Evolutionary conservation across 2,797 vertebrate genomes (phyloP).

Genomic region (Myotis pilosus): DNA sequence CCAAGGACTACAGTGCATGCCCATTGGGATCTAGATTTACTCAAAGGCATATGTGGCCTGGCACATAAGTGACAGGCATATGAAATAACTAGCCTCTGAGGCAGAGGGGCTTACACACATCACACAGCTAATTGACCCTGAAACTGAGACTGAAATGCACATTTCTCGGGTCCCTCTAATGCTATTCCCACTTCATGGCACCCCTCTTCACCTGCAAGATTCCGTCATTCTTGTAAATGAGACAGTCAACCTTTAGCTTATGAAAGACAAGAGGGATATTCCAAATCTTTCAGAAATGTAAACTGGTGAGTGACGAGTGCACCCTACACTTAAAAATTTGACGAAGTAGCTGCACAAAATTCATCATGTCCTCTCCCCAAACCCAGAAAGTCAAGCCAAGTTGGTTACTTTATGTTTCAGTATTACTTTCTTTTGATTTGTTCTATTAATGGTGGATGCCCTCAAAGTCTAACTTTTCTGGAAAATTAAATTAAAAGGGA

Average conservation of each 20-base stretch:
- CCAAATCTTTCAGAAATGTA: not conserved
- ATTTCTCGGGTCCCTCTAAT: not conserved
- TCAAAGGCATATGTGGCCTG: not conserved
- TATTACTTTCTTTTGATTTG: not conserved
- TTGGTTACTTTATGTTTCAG: not conserved
- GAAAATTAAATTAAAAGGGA: not conserved
- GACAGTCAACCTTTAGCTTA: not conserved
- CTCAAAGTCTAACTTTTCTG: not conserved
- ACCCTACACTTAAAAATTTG: not conserved
- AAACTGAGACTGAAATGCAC: not conserved
- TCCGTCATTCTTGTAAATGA: not conserved
- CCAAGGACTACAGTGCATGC: not conserved
- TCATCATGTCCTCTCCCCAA: not conserved
- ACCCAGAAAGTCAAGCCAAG: not conserved
- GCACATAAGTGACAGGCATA: not conserved
- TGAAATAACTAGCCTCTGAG: not conserved
- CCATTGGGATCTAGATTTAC: not conserved
- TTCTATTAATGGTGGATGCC: not conserved
- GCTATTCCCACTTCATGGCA: no score
- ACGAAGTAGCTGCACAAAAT: not conserved
- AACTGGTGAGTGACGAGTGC: not conserved
- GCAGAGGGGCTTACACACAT: not conserved
- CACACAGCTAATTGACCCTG: not conserved
- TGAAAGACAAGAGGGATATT: not conserved
- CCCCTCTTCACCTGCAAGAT: not conserved